Evolutionary conservation across 2,797 vertebrate genomes (phyloP), one percentile per base, ranked within the genome.

Genomic region (Oceanodroma leucorhoa): DNA sequence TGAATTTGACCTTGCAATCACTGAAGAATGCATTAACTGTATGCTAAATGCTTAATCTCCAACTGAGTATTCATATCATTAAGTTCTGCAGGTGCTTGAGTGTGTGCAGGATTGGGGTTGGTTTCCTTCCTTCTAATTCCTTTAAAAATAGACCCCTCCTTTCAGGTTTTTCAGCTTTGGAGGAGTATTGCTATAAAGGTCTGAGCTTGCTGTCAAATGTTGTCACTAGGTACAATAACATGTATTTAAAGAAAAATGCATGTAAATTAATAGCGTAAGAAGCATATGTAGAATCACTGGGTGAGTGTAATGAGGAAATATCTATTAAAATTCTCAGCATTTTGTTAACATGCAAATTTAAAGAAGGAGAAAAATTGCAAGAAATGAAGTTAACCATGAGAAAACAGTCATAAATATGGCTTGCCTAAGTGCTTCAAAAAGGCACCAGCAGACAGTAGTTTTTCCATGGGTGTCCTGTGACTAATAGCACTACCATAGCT

Each of bases 1-100:
- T 1, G 10, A 82, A 6, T 92, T 73, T 95, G 93, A 96, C 93
- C 91, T 94, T 94, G 95, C 82, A 96, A 66, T 96, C 84, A 85
- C 64, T 80, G 75, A 66, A 85, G 75, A 87, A 83, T 51, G 24
- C 20, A 16, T 85, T 92, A 58, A 62, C 54, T 48, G 48, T 62
- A 22, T 53, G 67, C 43, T 79, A 91, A 94, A 87, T 45, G 6
- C n/a, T 93, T 80, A 78, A 94, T 96, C 64, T 92, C 90, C 65
- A 81, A 10, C 83, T 61, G 86, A 76, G 92, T 71, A 66, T 50
- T 91, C 66, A 73, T 17, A 91, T 91, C 24, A 85, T 92, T 80
- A 94, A 65, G 5, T 88, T 88, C 79, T 94, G 50, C 90, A 95
- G 82, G 62, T 78, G 69, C 38, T 83, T 93, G 69, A 90, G 72